Conservation (phyloP, 2,797 vertebrate species). For the Rhabdophis nuchalis region DNA sequence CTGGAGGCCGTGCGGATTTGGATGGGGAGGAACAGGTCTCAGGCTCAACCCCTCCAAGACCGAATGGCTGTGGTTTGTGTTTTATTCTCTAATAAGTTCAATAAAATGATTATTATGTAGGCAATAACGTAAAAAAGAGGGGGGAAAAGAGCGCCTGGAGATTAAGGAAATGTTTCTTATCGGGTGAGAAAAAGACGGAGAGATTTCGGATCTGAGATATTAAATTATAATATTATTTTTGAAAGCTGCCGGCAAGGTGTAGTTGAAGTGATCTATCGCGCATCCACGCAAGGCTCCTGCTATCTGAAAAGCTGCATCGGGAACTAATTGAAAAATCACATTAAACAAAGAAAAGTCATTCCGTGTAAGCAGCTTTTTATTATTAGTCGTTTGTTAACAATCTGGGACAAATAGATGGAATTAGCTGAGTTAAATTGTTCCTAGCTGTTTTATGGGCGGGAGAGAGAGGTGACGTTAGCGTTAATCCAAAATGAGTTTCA, state of each 20-base stretch:
- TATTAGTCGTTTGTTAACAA: neutral
- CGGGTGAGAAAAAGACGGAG: neutral
- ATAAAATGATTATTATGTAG: neutral
- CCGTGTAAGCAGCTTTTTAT: neutral
- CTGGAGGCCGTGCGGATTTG: no score
- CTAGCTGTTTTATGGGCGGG: neutral
- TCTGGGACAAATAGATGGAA: neutral
- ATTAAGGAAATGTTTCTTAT: neutral
- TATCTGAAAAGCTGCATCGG: neutral
- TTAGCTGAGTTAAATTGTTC: neutral
- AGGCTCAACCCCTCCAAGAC: no score
- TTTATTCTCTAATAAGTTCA: neutral
- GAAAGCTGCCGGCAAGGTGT: neutral
- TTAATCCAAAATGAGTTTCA: neutral
- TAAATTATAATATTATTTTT: neutral
- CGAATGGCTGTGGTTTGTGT: no score
- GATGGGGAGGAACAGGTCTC: no score
- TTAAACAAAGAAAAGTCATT: neutral
- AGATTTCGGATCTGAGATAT: no score
- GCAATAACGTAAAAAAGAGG: neutral
- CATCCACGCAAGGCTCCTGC: no score
- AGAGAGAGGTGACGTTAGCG: neutral
- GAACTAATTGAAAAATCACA: neutral
- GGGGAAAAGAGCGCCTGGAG: neutral
- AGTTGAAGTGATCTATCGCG: neutral